These are phyloP conservation scores for Semicossyphus pulcher DNA, from an alignment of 2,113 vertebrate genomes.

Conservation along the genomic window DNA sequence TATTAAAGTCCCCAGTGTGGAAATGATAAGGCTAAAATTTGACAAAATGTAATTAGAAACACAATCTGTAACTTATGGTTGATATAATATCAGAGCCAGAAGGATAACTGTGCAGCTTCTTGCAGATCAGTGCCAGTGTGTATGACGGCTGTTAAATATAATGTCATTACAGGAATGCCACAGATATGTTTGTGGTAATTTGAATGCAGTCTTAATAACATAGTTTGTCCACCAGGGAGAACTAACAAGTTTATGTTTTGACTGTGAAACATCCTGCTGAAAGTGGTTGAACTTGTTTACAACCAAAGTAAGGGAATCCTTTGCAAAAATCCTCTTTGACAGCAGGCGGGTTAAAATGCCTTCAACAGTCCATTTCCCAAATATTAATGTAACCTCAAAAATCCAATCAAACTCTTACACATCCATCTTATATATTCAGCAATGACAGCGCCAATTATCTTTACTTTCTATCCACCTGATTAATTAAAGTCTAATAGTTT, in stretches of 20 bases:
- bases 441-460: not conserved
- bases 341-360: too few relatives aligned
- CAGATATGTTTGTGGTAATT: not conserved
- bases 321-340: too few relatives aligned
- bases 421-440: not conserved
- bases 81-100: not conserved
- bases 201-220: too few relatives aligned
- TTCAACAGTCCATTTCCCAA: too few relatives aligned
- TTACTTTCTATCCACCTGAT: not conserved
- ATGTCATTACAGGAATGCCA: not conserved
- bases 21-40: not conserved
- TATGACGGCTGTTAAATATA: not conserved
- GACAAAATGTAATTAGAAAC: slow-evolving; percentile 10
- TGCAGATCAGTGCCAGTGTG: not conserved
- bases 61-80: not conserved
- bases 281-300: not conserved
- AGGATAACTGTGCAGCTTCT: not conserved
- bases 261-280: not conserved
- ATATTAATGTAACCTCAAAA: not conserved
- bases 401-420: not conserved
- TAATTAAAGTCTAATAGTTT: not conserved
- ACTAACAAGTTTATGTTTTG: not conserved
- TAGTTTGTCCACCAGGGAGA: not conserved
- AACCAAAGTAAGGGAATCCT: too few relatives aligned
- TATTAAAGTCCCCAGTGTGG: not conserved